A percentile compares a stretch with the other conserved stretches of the same genome.
These are phyloP conservation scores for Piliocolobus tephrosceles DNA, from an alignment of 2,113 vertebrate species.

Conservation along the genomic window DNA sequence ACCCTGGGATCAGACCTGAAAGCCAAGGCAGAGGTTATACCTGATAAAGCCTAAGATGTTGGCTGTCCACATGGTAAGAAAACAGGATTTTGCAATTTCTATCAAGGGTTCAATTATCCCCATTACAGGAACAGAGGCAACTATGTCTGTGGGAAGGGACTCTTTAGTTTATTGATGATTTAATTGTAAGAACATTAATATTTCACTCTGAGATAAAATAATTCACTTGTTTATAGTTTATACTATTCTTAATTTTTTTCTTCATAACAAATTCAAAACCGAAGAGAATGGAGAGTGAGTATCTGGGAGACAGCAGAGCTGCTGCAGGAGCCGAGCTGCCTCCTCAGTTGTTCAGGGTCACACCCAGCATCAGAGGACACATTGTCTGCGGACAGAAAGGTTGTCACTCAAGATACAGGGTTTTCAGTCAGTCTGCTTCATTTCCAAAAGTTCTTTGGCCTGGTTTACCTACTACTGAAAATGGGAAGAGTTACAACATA, in stretches of 20 bases:
- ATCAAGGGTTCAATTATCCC: not conserved
- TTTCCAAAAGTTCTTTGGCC: constrained; percentile 17
- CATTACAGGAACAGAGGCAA: not conserved
- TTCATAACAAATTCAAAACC: not conserved
- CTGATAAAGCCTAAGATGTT: not conserved
- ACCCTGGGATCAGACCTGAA: not conserved
- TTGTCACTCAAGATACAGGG: not conserved
- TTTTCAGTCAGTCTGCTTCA: not conserved
- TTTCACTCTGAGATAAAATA: constrained; percentile 22
- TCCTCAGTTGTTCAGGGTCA: not conserved
- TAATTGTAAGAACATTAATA: not conserved
- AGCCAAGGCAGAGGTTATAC: not conserved
- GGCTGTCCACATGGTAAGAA: not conserved
- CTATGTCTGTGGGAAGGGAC: not conserved
- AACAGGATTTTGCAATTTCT: constrained; percentile 26
- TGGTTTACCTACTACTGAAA: not conserved
- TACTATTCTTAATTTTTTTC: not conserved
- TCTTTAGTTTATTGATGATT: not conserved
- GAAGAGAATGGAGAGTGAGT: not conserved
- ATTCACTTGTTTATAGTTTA: not conserved
- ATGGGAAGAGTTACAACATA: constrained; percentile 14
- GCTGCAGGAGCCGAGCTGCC: not conserved
- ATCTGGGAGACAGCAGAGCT: not conserved
- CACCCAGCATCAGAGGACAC: not conserved
- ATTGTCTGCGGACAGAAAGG: not conserved